Conservation (phyloP, 2,113 vertebrate genomes). For the Hyla sarda region DNA sequence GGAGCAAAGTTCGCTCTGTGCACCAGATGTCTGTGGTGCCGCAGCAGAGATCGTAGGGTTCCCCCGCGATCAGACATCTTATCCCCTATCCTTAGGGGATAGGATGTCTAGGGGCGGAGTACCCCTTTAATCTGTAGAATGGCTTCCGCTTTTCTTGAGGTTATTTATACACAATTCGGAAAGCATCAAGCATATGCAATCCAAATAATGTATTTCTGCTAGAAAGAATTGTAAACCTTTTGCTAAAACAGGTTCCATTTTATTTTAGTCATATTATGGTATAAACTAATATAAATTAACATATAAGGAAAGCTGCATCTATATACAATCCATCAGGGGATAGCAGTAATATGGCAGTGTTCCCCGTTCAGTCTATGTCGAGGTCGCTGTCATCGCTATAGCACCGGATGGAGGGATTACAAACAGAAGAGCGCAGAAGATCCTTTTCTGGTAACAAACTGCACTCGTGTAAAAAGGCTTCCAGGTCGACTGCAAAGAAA, state of each 20-base stretch:
- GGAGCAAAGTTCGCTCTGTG: too few relatives aligned
- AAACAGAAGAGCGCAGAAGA: constrained; percentile 72
- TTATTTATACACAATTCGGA: not conserved
- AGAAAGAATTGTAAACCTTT: not conserved
- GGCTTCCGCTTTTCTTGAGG: not conserved
- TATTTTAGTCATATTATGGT: not conserved
- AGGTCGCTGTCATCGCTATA: constrained; percentile 92
- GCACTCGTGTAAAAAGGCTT: constrained; percentile 92
- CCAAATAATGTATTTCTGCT: not conserved
- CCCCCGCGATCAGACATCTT: too few relatives aligned
- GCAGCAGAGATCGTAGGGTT: too few relatives aligned
- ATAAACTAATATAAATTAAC: constrained; percentile 4
- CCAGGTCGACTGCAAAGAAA: constrained; percentile 95
- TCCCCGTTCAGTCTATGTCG: constrained; percentile 85
- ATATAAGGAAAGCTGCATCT: not conserved
- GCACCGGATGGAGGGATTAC: constrained; percentile 79
- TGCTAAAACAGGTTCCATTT: not conserved
- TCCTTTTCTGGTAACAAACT: constrained; percentile 92
- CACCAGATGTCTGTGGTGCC: too few relatives aligned
- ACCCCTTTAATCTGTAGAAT: not conserved
- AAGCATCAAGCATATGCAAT: not conserved
- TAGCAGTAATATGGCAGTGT: too few relatives aligned
- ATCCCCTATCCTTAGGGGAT: too few relatives aligned
- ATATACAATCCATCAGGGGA: not conserved
- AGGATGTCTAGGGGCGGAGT: too few relatives aligned